Evolutionary conservation across 2,888 invertebrate genomes (phyloP).

Genomic region (Nysson spinosus): DNA sequence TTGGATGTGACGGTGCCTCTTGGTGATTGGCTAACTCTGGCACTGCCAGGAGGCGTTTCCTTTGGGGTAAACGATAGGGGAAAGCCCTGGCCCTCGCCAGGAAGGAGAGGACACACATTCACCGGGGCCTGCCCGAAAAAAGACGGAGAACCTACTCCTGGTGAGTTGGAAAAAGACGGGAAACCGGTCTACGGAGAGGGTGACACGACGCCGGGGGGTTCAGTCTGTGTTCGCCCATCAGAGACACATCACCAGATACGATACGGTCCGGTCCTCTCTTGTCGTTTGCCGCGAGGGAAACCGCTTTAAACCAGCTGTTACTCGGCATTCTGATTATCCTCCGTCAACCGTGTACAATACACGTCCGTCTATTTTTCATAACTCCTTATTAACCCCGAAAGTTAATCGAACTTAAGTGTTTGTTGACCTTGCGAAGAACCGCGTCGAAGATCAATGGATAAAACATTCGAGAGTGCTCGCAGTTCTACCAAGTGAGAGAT

Average conservation of each 20-base stretch:
- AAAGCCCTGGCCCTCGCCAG: conserved; percentile 41
- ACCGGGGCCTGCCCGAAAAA: no score
- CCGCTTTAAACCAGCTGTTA: conserved; percentile 36
- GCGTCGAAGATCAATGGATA: no score
- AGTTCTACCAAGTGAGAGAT: no score
- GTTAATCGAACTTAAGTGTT: no score
- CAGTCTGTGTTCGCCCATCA: conserved; percentile 77
- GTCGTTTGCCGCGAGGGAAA: conserved; percentile 54
- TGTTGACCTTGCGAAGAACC: no score
- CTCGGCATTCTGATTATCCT: not conserved
- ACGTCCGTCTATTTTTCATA: no score
- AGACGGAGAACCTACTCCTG: conserved; percentile 43
- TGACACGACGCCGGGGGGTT: conserved; percentile 70
- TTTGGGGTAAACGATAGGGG: conserved; percentile 52
- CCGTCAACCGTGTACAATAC: not conserved
- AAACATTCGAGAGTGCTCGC: no score
- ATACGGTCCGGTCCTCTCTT: conserved; percentile 51
- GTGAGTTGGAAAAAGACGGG: conserved; percentile 66
- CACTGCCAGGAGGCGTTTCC: conserved; percentile 75
- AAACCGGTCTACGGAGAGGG: conserved; percentile 64
- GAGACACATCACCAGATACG: conserved; percentile 67
- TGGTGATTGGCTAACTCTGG: conserved; percentile 66
- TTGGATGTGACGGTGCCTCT: conserved; percentile 68
- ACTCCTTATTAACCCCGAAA: no score
- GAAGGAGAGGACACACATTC: conserved; percentile 50